Evolutionary conservation across 2,113 vertebrate species (phyloP).

Genomic region (Chionis minor): DNA sequence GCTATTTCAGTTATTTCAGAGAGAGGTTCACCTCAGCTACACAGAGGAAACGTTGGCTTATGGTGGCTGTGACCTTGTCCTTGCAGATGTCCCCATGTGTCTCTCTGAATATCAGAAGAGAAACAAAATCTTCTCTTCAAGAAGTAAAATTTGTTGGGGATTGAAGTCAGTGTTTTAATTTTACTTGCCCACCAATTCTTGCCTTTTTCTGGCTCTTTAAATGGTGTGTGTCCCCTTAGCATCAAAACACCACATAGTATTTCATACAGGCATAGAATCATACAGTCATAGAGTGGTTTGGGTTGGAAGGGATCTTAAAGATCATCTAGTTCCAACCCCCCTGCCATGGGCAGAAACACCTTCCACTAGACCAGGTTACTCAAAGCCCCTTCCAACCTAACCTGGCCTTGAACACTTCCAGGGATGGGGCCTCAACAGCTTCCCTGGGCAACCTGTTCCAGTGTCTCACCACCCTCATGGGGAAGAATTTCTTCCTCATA

Average conservation of each 20-base stretch:
- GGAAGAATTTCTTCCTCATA: background rate
- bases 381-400: background rate
- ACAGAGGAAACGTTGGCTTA: background rate
- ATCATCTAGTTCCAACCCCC: background rate
- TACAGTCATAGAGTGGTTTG: background rate
- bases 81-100: background rate
- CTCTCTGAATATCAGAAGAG: background rate
- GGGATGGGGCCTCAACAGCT: background rate
- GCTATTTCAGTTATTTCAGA: background rate
- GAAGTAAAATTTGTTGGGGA: background rate
- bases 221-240: accelerated
- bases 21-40: background rate
- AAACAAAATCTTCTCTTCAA: background rate
- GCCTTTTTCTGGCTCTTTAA: background rate
- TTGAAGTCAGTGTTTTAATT: background rate
- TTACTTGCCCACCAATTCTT: background rate
- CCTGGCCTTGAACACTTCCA: background rate
- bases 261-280: background rate
- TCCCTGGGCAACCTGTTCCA: background rate
- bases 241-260: background rate
- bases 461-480: background rate
- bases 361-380: background rate
- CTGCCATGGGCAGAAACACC: background rate
- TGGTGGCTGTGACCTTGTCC: background rate
- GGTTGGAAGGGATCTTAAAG: background rate